Conservation (phyloP, 1,140 invertebrate genomes). For the Aphidius ervi region DNA sequence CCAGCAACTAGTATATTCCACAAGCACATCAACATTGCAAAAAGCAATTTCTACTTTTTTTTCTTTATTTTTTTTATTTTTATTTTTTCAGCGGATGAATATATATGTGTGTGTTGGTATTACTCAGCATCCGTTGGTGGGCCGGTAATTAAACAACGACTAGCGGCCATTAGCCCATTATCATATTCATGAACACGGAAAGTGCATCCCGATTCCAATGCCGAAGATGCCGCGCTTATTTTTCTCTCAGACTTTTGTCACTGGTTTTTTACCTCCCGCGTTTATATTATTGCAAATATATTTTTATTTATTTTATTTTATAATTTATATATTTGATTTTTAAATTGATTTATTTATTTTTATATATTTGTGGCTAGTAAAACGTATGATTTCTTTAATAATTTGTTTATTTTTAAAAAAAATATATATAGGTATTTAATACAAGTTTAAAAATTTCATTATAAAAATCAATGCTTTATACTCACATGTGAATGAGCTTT, state of each 20-base stretch:
- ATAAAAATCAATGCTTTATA: too few relatives aligned
- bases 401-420: too few relatives aligned
- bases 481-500: too few relatives aligned
- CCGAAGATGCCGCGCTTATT: constrained; percentile 22
- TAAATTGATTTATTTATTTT: neutral
- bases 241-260: constrained; percentile 15
- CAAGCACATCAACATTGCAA: too few relatives aligned
- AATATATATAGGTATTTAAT: too few relatives aligned
- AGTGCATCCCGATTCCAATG: constrained; percentile 50
- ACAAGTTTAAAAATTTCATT: too few relatives aligned
- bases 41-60: too few relatives aligned
- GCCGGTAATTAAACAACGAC: constrained; percentile 52
- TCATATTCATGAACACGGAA: constrained; percentile 55
- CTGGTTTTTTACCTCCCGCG: constrained; percentile 14
- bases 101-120: constrained; percentile 23
- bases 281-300: constrained; percentile 23
- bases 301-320: neutral
- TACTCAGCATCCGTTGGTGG: constrained; percentile 30
- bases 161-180: constrained; percentile 52
- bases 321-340: neutral
- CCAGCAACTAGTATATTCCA: too few relatives aligned
- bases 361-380: too few relatives aligned
- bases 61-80: too few relatives aligned
- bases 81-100: neutral
- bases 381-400: too few relatives aligned